phyloP scores from a whole-genome alignment of 2,113 vertebrate genomes.

The Scophthalmus maximus region DNA sequence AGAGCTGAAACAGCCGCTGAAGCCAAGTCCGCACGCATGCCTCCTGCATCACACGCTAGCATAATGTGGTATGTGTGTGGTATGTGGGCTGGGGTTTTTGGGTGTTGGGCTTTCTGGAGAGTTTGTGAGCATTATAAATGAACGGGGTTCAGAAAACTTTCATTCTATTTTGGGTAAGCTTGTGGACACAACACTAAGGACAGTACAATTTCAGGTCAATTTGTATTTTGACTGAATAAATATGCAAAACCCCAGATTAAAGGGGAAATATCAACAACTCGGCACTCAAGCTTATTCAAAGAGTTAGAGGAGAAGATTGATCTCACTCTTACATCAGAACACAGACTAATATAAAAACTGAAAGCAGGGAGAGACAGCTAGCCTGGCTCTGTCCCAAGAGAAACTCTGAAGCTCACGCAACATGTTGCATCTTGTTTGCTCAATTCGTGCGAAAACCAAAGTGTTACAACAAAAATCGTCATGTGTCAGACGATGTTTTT shows the following conservation, averaged over 20 bases:
- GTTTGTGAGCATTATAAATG: conserved; percentile 20
- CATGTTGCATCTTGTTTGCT: neutral
- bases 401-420: neutral
- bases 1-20: conserved; percentile 54
- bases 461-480: neutral
- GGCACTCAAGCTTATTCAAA: neutral
- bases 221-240: neutral
- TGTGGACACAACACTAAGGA: neutral
- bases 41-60: conserved; percentile 67
- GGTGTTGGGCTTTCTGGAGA: conserved; percentile 8
- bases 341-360: neutral
- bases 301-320: neutral
- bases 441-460: neutral
- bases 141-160: conserved; percentile 2
- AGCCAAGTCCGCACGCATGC: conserved; percentile 61
- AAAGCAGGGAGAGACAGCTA: neutral
- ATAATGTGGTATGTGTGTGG: conserved; percentile 44
- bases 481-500: neutral
- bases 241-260: neutral
- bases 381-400: neutral
- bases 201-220: neutral
- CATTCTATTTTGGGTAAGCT: neutral
- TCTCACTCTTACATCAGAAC: neutral
- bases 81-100: conserved; percentile 29
- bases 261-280: neutral